These are phyloP conservation scores for Drosophila fulvimacula DNA, from an alignment of 2,888 invertebrate genomes.

Conservation along the genomic window DNA sequence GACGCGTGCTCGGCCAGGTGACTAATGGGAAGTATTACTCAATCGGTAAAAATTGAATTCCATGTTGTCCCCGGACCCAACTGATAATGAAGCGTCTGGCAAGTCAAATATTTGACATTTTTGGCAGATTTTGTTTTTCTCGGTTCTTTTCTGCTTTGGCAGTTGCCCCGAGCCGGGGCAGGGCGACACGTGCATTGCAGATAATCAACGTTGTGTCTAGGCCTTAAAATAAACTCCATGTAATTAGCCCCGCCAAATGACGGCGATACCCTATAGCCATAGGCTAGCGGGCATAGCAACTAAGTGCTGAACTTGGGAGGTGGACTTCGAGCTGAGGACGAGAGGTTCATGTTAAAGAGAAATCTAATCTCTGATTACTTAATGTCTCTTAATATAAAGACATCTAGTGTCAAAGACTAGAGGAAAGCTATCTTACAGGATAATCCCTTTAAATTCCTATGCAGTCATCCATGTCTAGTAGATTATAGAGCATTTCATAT, in stretches of 20 bases:
- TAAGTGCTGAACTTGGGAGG: too few relatives aligned
- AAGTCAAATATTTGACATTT: constrained; percentile 49
- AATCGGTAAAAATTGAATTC: background rate
- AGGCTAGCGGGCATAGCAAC: background rate
- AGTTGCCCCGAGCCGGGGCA: constrained; percentile 32
- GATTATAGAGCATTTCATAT: constrained; percentile 38
- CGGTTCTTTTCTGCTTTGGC: background rate
- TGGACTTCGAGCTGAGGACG: too few relatives aligned
- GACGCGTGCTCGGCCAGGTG: background rate
- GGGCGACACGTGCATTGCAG: constrained; percentile 73
- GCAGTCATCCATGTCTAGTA: too few relatives aligned
- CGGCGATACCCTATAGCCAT: constrained; percentile 17
- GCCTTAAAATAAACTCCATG: constrained; percentile 80
- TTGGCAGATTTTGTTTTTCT: constrained; percentile 58
- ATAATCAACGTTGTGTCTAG: constrained; percentile 78
- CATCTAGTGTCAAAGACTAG: too few relatives aligned
- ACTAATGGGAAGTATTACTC: background rate
- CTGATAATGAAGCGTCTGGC: constrained; percentile 66
- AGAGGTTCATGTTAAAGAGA: too few relatives aligned
- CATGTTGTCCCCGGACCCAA: background rate
- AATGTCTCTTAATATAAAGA: too few relatives aligned
- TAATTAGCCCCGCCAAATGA: constrained; percentile 75
- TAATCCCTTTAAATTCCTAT: too few relatives aligned
- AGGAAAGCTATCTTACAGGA: too few relatives aligned
- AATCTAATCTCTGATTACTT: too few relatives aligned